Evolutionary conservation across 2,888 invertebrate species (phyloP), one percentile per base, ranked within the genome.

Genomic region (Empis stercorea): DNA sequence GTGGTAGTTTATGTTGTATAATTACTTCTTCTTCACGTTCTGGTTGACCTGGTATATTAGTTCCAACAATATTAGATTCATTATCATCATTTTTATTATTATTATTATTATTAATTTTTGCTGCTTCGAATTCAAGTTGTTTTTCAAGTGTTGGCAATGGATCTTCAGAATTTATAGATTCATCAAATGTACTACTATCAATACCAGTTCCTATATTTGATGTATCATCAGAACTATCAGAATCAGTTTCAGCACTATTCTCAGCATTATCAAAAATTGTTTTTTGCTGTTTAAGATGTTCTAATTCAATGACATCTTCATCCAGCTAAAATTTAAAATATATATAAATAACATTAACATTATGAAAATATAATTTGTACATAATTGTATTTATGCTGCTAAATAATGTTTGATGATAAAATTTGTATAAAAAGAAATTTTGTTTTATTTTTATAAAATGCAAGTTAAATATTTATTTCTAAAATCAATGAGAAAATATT

Each of bases 51-150:
- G 47, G 38, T 45, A 46, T 46, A 27, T 40, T 38, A n/a, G 13
- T 16, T 16, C 16, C 17, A 44, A 32, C 44, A 23, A 20, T 40
- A 34, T 7, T 37, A 10, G 3, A 16, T 71, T 7, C 74, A 76
- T 52, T 74, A 71, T 0, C 71, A 61, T 0, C 78, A 78, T 38
- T 78, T 71, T 48, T 79, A 62, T 50, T 76, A 62, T 50, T 76
- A 13, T 13, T 34, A 11, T 13, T 20, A 2, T 20, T n/a, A 10
- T 71, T 70, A 1, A 68, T 71, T 23, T 58, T 58, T 36, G 56
- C 54, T 10, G 61, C 54, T 46, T 62, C 59, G 38, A 42, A 10
- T 37, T 48, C 51, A 34, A 48, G 38, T 45, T 50, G 51, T 36
- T 49, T 51, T 32, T 54, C 49, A 36, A 51, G 44, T 46, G 49